phyloP scores from a whole-genome alignment of 2,888 invertebrate species.

The Chrysolina oricalcia region DNA sequence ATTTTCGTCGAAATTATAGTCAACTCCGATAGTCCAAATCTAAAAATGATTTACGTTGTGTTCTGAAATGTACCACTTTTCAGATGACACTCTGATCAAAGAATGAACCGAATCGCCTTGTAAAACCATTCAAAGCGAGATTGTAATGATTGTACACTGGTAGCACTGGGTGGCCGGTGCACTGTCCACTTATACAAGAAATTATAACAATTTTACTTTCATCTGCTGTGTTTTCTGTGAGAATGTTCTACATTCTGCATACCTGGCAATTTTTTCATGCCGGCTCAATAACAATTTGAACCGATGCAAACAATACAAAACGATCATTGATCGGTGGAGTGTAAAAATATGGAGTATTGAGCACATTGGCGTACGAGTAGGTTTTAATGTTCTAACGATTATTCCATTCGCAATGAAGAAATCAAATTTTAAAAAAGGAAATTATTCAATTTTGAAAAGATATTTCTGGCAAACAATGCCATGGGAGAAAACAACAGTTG shows the following conservation, averaged over 20 bases:
- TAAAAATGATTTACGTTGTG: neutral
- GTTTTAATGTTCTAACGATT: no score
- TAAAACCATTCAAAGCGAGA: neutral
- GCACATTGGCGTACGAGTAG: constrained; percentile 30
- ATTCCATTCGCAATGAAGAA: no score
- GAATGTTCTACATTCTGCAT: constrained; percentile 50
- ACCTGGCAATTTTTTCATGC: constrained; percentile 46
- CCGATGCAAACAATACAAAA: constrained; percentile 48
- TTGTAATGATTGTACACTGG: constrained; percentile 15
- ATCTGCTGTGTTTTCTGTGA: constrained; percentile 50
- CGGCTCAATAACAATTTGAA: constrained; percentile 45
- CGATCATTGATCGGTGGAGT: constrained; percentile 38
- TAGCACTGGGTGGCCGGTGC: constrained; percentile 31
- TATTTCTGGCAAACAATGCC: no score
- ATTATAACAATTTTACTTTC: constrained; percentile 53
- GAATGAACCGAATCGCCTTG: constrained; percentile 1
- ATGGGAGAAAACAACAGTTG: no score
- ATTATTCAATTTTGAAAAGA: no score
- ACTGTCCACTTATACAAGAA: constrained; percentile 27
- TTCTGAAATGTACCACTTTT: neutral
- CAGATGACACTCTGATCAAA: neutral
- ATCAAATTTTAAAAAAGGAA: no score
- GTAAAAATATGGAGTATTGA: constrained; percentile 41
- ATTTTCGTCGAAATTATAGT: no score
- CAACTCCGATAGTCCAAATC: no score